phyloP scores from a whole-genome alignment of 2,113 vertebrate genomes.

The Lagopus leucura region DNA sequence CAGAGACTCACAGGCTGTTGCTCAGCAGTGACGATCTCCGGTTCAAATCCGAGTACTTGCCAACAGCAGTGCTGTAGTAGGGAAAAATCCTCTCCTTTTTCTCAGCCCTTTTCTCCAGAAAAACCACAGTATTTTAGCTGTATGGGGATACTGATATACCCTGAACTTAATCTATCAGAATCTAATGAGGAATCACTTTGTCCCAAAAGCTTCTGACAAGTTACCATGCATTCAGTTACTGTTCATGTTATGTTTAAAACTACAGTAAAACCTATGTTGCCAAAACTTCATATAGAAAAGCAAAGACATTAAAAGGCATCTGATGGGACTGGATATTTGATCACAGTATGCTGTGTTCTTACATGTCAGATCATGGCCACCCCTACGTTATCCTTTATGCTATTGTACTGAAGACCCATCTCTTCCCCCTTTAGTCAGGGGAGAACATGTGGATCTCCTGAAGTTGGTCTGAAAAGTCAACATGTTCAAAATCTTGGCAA shows the following conservation, averaged over 20 bases:
- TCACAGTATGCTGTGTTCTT: not conserved
- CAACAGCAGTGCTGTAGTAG: not conserved
- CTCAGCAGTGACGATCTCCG: conserved; percentile 4
- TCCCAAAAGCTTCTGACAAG: not conserved
- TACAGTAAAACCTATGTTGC: not conserved
- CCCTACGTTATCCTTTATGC: not conserved
- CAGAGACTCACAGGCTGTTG: conserved; percentile 49
- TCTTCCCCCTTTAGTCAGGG: not conserved
- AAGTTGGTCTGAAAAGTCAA: not conserved
- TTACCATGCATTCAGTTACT: not conserved
- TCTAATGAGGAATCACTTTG: not conserved
- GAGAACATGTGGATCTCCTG: not conserved
- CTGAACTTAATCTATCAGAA: conserved; percentile 10
- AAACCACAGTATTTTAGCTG: conserved; percentile 13
- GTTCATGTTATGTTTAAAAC: not conserved
- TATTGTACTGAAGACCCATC: not conserved
- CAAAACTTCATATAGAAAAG: not conserved
- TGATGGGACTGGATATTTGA: not conserved
- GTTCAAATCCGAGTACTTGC: conserved; percentile 29
- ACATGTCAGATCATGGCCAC: fast-evolving
- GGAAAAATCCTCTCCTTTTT: not conserved
- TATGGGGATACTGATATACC: not conserved
- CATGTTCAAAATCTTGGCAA: not conserved
- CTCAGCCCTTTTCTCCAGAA: not conserved
- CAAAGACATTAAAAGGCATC: not conserved